Percentiles rank a stretch among this genome's conserved stretches.
phyloP scores from a whole-genome alignment of 64 coral and sea anemone genomes.

The Pocillopora verrucosa region DNA sequence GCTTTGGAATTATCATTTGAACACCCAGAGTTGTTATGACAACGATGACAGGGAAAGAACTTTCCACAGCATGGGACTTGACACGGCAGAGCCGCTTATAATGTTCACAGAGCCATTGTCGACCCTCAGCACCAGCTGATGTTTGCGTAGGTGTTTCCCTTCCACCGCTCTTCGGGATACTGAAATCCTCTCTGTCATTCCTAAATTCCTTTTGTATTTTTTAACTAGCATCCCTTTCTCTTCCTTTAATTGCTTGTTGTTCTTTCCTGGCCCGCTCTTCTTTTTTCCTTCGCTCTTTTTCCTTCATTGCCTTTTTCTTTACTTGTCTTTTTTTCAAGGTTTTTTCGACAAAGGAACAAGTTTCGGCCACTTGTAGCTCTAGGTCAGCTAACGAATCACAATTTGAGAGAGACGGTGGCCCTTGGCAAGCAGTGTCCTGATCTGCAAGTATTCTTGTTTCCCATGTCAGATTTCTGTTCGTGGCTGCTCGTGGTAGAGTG shows the following conservation, averaged over 20 bases:
- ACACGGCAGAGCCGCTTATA: slow-evolving; percentile 17
- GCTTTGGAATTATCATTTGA: slow-evolving; percentile 15
- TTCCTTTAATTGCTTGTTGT: not conserved
- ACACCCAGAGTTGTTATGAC: slow-evolving; percentile 63
- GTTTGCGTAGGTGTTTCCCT: not conserved
- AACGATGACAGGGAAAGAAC: slow-evolving; percentile 75
- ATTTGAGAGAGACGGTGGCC: not conserved
- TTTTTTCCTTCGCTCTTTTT: not conserved
- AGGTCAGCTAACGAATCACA: not conserved
- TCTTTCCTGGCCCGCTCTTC: slow-evolving; percentile 1
- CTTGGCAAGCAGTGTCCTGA: not conserved
- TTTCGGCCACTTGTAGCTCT: not conserved
- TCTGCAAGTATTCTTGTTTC: not conserved
- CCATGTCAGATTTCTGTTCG: no score
- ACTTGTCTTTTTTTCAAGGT: not conserved
- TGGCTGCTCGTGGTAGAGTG: no score
- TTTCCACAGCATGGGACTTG: slow-evolving; percentile 51
- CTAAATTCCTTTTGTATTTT: not conserved
- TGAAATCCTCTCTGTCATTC: not conserved
- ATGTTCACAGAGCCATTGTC: not conserved
- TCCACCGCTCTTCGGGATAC: not conserved
- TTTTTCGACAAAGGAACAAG: not conserved
- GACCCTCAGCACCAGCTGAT: not conserved
- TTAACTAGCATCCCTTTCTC: not conserved
- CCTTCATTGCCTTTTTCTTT: not conserved